phyloP scores from a whole-genome alignment of 2,797 vertebrate genomes.

The Calcarius lapponicus region DNA sequence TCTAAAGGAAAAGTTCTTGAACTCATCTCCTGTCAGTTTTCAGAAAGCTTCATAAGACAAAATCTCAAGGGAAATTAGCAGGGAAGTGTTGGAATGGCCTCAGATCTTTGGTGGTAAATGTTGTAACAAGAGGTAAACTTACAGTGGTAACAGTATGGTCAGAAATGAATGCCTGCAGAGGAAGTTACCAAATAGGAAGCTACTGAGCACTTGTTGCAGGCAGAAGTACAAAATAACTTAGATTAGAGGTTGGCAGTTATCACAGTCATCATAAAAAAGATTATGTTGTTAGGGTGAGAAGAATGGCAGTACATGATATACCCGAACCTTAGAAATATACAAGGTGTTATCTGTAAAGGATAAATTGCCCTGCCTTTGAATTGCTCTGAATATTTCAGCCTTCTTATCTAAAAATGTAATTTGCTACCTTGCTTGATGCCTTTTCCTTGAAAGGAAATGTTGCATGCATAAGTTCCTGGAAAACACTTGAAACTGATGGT shows the following conservation, averaged over 20 bases:
- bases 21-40: not conserved
- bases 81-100: not conserved
- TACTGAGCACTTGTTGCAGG: fast-evolving
- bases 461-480: not conserved
- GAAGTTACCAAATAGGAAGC: not conserved
- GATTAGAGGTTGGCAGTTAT: slow-evolving; percentile 16
- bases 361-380: slow-evolving; percentile 38
- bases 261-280: not conserved
- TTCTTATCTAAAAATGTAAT: slow-evolving; percentile 48
- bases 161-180: not conserved
- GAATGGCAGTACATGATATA: not conserved
- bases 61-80: not conserved
- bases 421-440: slow-evolving; percentile 10
- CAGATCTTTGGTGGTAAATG: not conserved
- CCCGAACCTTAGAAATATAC: slow-evolving; percentile 6
- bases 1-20: not conserved
- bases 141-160: not conserved
- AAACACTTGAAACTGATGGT: not conserved
- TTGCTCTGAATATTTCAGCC: slow-evolving; percentile 25
- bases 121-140: not conserved
- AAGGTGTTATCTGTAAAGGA: slow-evolving; percentile 31
- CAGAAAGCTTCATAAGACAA: not conserved
- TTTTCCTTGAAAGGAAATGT: slow-evolving; percentile 17
- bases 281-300: slow-evolving; percentile 26
- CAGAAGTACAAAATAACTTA: slow-evolving; percentile 21